Base-by-base conservation (phyloP, 2,888 invertebrate genomes). In the Aspidiotus rigidus region DNA sequence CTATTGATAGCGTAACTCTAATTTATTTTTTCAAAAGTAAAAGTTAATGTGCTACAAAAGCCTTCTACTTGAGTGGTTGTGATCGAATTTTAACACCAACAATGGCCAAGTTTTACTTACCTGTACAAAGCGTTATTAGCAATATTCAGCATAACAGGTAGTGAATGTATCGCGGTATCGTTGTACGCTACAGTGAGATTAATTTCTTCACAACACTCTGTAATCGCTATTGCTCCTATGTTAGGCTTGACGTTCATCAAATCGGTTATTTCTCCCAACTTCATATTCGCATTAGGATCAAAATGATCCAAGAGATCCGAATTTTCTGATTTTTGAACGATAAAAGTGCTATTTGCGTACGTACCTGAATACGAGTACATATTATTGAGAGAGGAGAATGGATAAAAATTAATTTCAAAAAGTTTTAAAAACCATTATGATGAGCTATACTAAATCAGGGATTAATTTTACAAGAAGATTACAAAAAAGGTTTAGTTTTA, bases 121-220 rank as follows among this genome's bases (percentile, higher is more conserved):
- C 84, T 85, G 76, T 85, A 85, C 73, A 87, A 80, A 64, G 84
- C 83, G 77, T 89, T 89, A 74, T 85, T 86, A 73, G 89, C 79
- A 69, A 87, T 79, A 78, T 89, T 89, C 61, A 89, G 78, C 55
- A 89, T 80, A 71, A 89, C 85, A 5, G 91, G 90, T 74, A 91
- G 79, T 72, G 88, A 86, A 77, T 91, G 91, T 62, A 88, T 84
- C 75, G 84, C 86, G 0, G 90, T 89, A 75, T 88, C 89, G 76
- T 92, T 92, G 78, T 88, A 88, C 72, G 85, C 82, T 54, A 86
- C 80, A 73, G 84, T 66, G n/a, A 72, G 53, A 44, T 72, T 71
- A 1, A 61, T 60, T 42, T 59, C 49, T 28, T 70, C 53, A 59
- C 71, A 72, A 61, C 70, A 71, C 9, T 11, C 15, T 9, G 56